Percentiles rank a stretch among this genome's conserved stretches.
These are phyloP conservation scores for Tribolium freemani DNA, from an alignment of 2,888 invertebrate species.

Conservation along the genomic window DNA sequence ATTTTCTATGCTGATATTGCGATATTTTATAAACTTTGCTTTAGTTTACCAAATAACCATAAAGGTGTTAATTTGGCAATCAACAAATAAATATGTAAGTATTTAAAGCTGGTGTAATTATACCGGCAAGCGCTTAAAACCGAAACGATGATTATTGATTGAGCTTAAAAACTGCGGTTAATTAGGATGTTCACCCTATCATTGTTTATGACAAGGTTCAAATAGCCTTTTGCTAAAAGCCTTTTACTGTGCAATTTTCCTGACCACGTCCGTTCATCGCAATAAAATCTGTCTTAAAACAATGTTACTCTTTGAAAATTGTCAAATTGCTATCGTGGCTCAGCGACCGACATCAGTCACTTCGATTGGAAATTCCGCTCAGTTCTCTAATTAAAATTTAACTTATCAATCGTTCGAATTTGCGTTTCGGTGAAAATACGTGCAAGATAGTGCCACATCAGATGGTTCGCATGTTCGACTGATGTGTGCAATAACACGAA, in stretches of 20 bases:
- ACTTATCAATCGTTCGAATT: conserved; percentile 17
- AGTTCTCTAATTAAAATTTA: conserved; percentile 19
- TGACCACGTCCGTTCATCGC: neutral
- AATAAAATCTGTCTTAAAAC: neutral
- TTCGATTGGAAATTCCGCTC: neutral
- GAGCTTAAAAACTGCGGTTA: neutral
- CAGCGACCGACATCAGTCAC: conserved; percentile 9
- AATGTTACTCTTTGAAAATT: conserved; percentile 14
- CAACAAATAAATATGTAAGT: too few species aligned
- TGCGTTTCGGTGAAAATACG: neutral
- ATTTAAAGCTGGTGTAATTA: too few species aligned
- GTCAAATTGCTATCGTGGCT: conserved; percentile 9
- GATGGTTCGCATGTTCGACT: neutral
- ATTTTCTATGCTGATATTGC: too few species aligned
- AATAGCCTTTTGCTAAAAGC: neutral
- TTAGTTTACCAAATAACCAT: too few species aligned
- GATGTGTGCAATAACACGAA: neutral
- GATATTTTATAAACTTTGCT: too few species aligned
- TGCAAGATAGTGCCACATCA: conserved; percentile 8
- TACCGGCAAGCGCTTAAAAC: too few species aligned
- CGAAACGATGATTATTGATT: neutral
- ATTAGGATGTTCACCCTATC: neutral
- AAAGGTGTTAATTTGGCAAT: too few species aligned
- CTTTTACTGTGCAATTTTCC: neutral
- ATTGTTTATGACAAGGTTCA: neutral